phyloP scores from a whole-genome alignment of 2,888 invertebrate genomes.

The Marronus borbonicus region DNA sequence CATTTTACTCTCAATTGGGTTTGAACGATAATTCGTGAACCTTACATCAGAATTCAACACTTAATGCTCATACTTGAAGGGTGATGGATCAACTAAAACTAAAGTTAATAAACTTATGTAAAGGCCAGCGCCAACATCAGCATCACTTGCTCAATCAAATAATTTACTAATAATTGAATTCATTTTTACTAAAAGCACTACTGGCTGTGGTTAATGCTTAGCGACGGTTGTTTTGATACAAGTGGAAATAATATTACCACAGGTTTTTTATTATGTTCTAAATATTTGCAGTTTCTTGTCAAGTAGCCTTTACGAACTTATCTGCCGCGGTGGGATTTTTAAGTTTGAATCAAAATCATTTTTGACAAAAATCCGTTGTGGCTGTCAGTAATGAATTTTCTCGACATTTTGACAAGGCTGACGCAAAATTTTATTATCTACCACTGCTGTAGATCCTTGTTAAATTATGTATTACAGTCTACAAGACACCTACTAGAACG shows the following conservation, averaged over 20 bases:
- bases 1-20: too few species aligned
- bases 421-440: constrained; percentile 64
- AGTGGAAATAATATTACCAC: not conserved
- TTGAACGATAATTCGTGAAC: too few species aligned
- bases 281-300: not conserved
- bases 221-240: too few species aligned
- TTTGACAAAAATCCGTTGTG: not conserved
- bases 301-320: not conserved
- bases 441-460: constrained; percentile 55
- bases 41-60: too few species aligned
- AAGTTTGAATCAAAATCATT: not conserved
- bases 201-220: too few species aligned
- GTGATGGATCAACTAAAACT: too few species aligned
- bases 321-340: not conserved
- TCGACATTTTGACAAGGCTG: constrained; percentile 62
- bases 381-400: constrained; percentile 60
- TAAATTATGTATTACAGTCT: constrained; percentile 48
- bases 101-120: too few species aligned
- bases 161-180: too few species aligned
- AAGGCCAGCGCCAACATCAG: too few species aligned
- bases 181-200: too few species aligned
- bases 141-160: too few species aligned
- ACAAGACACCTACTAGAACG: constrained; percentile 19
- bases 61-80: too few species aligned
- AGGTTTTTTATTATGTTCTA: not conserved